phyloP scores from a whole-genome alignment of 2,888 invertebrate species.

The Caenorhabditis sulstoni region DNA sequence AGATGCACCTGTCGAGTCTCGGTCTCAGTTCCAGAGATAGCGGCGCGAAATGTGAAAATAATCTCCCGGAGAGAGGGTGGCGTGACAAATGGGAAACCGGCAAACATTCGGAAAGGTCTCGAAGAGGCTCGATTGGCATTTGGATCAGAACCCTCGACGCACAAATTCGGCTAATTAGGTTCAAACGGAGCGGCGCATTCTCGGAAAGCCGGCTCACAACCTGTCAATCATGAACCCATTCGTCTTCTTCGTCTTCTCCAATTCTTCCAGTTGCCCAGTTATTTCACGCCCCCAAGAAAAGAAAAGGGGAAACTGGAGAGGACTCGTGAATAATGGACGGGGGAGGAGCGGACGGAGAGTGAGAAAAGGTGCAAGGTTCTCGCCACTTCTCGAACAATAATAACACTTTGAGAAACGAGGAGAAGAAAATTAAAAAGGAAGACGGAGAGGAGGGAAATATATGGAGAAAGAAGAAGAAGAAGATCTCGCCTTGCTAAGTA shows the following conservation, averaged over 20 bases:
- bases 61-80: constrained; percentile 23
- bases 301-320: constrained; percentile 13
- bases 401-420: neutral
- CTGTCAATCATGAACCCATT: constrained; percentile 7
- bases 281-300: constrained; percentile 14
- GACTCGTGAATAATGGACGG: constrained; percentile 44
- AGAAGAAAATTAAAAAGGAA: neutral
- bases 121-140: neutral
- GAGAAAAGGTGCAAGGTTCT: constrained; percentile 1
- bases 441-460: constrained; percentile 13
- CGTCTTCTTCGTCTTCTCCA: neutral
- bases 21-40: neutral
- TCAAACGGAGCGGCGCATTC: neutral
- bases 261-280: constrained; percentile 32
- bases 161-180: constrained; percentile 25
- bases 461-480: constrained; percentile 13
- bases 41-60: constrained; percentile 24
- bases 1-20: constrained; percentile 38
- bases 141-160: too few relatives aligned
- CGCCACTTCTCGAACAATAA: constrained; percentile 23
- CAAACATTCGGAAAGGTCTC: constrained; percentile 1
- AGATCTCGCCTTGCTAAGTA: constrained; percentile 51
- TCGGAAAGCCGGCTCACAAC: constrained; percentile 1
- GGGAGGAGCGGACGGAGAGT: constrained; percentile 4
- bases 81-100: constrained; percentile 22